Conservation (phyloP, 2,888 invertebrate species). For the Agrochola lota region DNA sequence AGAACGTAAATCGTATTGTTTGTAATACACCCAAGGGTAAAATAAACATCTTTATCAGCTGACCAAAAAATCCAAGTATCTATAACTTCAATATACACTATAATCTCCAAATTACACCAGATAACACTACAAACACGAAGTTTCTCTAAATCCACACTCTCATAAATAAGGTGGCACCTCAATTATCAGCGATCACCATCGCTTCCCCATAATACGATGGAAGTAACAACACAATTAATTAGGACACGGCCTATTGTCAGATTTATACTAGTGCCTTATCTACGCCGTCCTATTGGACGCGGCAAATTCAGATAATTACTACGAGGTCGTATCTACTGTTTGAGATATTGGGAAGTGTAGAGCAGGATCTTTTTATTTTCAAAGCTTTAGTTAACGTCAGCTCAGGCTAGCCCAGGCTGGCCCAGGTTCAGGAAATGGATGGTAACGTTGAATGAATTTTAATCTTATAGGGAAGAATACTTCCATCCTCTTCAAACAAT, state of each 20-base stretch:
- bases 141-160: conserved; percentile 32
- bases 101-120: conserved; percentile 9
- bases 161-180: conserved; percentile 51
- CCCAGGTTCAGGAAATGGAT: background rate
- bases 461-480: background rate
- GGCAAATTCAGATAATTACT: conserved; percentile 73
- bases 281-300: conserved; percentile 69
- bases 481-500: background rate
- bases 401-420: no score
- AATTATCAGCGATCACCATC: conserved; percentile 67
- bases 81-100: background rate
- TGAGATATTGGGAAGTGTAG: conserved; percentile 19
- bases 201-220: conserved; percentile 70
- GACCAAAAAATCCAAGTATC: background rate
- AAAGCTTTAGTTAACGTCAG: background rate
- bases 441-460: background rate
- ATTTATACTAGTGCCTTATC: conserved; percentile 74
- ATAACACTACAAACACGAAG: conserved; percentile 25
- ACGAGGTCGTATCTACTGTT: conserved; percentile 46
- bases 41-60: background rate
- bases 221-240: conserved; percentile 78
- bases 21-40: background rate
- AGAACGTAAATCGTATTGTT: background rate
- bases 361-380: background rate
- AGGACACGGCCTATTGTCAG: conserved; percentile 75